These are phyloP conservation scores for Lacerta agilis DNA, from an alignment of 2,797 vertebrate species.

Conservation along the genomic window DNA sequence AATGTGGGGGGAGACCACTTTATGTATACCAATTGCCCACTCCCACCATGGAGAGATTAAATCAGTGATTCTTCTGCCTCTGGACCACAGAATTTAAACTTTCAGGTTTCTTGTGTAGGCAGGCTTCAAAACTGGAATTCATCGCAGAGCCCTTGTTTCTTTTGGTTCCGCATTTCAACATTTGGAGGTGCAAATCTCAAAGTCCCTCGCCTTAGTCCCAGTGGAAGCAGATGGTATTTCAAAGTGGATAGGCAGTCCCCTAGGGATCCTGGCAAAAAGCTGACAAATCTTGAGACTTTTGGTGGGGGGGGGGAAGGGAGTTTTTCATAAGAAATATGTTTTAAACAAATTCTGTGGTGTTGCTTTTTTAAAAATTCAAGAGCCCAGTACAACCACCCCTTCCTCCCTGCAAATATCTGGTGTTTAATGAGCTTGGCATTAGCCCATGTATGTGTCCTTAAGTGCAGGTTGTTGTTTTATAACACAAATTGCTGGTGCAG, in stretches of 20 bases:
- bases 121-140: constrained; percentile 17
- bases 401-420: no score
- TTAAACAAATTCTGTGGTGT: constrained; percentile 27
- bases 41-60: not conserved
- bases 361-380: no score
- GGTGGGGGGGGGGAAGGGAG: no score
- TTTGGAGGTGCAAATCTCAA: constrained; percentile 4
- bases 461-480: no score
- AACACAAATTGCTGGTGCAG: no score
- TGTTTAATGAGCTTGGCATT: no score
- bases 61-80: not conserved
- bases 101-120: constrained; percentile 7
- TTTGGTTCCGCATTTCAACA: constrained; percentile 12
- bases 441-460: no score
- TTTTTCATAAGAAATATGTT: not conserved
- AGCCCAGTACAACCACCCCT: no score
- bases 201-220: constrained; percentile 27
- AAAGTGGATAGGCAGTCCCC: constrained; percentile 15
- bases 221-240: constrained; percentile 24
- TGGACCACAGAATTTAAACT: not conserved
- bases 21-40: not conserved
- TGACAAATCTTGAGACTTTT: constrained; percentile 31
- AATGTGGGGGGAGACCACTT: not conserved
- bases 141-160: constrained; percentile 11
- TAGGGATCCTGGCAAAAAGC: constrained; percentile 14